Base-by-base conservation (phyloP, 2,888 invertebrate genomes). In the Diadromus collaris region DNA sequence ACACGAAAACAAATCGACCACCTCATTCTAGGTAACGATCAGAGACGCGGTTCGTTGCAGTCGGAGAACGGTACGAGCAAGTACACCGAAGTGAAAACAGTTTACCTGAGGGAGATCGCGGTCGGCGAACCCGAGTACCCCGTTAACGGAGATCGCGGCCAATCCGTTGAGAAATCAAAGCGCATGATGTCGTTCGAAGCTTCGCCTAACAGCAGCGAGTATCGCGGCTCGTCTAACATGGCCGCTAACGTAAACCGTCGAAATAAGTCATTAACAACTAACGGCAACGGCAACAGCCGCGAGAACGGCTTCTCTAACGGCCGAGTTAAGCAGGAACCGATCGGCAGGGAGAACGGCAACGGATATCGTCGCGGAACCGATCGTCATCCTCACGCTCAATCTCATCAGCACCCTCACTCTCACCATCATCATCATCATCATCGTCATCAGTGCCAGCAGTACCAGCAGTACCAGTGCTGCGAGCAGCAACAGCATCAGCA, bases 51-150 rank as follows among this genome's bases (percentile, higher is more conserved):
- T 68, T 74, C 60, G 6, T 69, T 77, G n/a, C 67, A 64, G 27
- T 61, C 76, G 60, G 79, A 78, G 5, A 80, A 70, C 61, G 61
- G 64, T 51, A 63, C 73, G 27, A 68, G 68, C 64, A 80, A 70
- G 44, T 79, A 56, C 54, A 38, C 81, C 32, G 89, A 90, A 67
- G 82, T 89, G 10, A 89, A 89, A 82, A 90, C 89, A 79, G 87
- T 90, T 64, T 89, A 90, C 72, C 80, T 90, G 13, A 84, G 90
- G 24, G 90, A 90, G 71, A 85, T 90, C 4, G 90, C 90, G 1
- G 90, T 90, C 9, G 90, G 90, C 16, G 90, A 90, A n/a, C 84
- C 84, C 24, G 85, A 85, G 16, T 85, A 85, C 54, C 82, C 84
- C 10, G 32, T 75, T 19, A 75, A 70, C 71, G 71, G 46, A 3